Base-by-base conservation (phyloP, 1,140 invertebrate species). In the Artemia franciscana region DNA sequence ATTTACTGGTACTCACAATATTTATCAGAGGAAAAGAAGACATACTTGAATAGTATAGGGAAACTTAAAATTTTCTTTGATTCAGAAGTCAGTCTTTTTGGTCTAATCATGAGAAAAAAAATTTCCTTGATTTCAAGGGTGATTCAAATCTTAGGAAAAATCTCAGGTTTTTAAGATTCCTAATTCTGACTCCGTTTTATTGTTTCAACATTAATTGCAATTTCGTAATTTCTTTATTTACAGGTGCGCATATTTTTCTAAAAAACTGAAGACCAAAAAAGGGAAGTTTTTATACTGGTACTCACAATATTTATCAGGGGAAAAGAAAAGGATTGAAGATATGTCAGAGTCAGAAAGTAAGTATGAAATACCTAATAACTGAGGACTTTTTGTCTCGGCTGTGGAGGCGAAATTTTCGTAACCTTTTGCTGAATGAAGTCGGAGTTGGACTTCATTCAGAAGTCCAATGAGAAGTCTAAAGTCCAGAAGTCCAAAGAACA, bases 211-310 rank as follows among this genome's bases (percentile, higher is more conserved):
- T 51, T 18, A 15, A 12, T 51, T 18, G 12, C 21, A 51, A 51
- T 51, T 2, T 51, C 12, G 21, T 12, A 15, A 12, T 51, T 18
- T 51, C 1, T 51, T 51, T 51, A 51, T 51, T 15, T 51, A n/a
- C 21, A 51, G 39, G 39, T 51, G 39, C 3, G 73, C 73, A 3
- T 70, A 70, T 66, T 75, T 75, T 60, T 63, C 75, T 5, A 67
- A 70, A 58, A 67, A 71, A 21, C 72, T 69, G 65, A 66, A 25
- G 5, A 71, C 68, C 62, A 62, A 63, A 4, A 68, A 72, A 62
- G 68, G 68, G 5, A 70, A 70, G 61, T 78, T 78, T 67, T 66
- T 78, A 3, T 69, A 75, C 62, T 71, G 73, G 65, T 78, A 77
- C 65, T 71, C 74, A 0, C 64, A 69, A 57, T 78, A 77, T 65